Evolutionary conservation across 2,797 vertebrate genomes (phyloP).

Genomic region (Hydrolagus colliei): DNA sequence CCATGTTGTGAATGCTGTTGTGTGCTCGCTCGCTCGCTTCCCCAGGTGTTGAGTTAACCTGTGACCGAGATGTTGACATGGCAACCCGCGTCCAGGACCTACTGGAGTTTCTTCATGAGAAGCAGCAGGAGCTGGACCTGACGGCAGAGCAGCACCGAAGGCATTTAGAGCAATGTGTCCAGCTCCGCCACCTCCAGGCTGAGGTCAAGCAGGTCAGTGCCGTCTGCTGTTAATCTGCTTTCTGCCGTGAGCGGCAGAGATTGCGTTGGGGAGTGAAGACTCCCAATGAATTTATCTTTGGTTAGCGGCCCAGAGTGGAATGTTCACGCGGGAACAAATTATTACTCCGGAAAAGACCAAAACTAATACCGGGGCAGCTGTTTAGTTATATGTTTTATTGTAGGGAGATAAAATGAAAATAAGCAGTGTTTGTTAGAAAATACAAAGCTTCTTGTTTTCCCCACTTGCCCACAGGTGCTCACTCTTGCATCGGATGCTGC

Average conservation of each 20-base stretch:
- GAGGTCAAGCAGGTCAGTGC: constrained; percentile 89
- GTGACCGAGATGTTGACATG: constrained; percentile 96
- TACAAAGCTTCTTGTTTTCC: too few species aligned
- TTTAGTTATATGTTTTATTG: too few species aligned
- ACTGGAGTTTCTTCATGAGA: constrained; percentile 95
- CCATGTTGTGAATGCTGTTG: neutral
- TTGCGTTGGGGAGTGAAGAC: too few species aligned
- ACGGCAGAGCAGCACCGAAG: constrained; percentile 89
- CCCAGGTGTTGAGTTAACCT: constrained; percentile 87
- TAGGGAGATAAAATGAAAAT: too few species aligned
- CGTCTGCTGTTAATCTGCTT: constrained; percentile 31
- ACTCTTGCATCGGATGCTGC: too few species aligned
- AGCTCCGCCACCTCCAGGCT: constrained; percentile 93
- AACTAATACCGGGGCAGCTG: too few species aligned
- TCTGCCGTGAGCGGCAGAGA: too few species aligned
- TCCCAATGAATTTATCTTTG: neutral
- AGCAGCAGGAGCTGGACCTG: constrained; percentile 93
- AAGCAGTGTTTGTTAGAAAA: too few species aligned
- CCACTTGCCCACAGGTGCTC: too few species aligned
- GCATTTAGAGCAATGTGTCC: constrained; percentile 90
- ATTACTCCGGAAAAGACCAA: too few species aligned
- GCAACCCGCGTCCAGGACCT: constrained; percentile 92
- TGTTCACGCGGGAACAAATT: neutral
- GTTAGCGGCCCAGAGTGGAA: neutral
- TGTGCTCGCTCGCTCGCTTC: neutral